Conservation (phyloP, 2,113 vertebrate genomes). For the Mustela lutreola region DNA sequence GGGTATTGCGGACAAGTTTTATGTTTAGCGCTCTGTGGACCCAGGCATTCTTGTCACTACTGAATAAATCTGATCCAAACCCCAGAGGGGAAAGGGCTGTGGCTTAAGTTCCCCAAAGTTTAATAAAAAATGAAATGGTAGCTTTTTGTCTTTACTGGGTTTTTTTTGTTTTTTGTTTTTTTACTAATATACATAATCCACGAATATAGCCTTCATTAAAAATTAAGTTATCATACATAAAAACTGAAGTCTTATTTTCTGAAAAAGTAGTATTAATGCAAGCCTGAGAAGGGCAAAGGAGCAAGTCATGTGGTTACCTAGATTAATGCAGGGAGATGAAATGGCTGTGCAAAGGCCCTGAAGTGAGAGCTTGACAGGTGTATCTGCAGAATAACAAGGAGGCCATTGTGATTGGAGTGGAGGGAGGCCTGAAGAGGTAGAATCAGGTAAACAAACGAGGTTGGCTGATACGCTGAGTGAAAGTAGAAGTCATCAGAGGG, state of each 20-base stretch:
- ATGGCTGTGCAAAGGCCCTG: background rate
- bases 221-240: background rate
- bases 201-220: background rate
- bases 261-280: background rate
- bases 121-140: background rate
- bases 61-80: background rate
- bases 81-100: background rate
- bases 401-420: too few species aligned
- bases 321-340: background rate
- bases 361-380: background rate
- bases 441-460: background rate
- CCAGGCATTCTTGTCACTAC: background rate
- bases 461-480: background rate
- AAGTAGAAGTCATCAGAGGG: background rate
- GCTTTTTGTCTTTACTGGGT: background rate
- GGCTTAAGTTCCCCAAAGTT: background rate
- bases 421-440: background rate
- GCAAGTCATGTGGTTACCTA: background rate
- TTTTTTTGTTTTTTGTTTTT: background rate
- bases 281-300: background rate
- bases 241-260: constrained; percentile 25
- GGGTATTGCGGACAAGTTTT: background rate
- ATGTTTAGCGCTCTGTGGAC: background rate
- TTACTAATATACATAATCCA: background rate
- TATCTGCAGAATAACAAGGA: background rate